Base-by-base conservation (phyloP, 1,140 invertebrate genomes). In the Drosophila aff. region DNA sequence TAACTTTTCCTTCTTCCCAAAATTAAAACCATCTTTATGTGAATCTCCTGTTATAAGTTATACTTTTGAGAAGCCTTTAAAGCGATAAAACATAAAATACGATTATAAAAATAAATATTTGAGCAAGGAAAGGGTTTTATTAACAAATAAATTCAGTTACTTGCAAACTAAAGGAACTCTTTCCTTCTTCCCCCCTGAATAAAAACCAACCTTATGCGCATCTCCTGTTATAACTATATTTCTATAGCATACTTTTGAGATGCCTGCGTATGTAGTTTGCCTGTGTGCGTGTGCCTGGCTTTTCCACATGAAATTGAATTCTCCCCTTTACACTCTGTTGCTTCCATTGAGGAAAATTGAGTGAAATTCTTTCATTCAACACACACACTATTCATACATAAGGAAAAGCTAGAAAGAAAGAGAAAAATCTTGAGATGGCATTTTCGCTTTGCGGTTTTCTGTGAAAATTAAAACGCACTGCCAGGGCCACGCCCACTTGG, bases 391-490 rank as follows among this genome's bases (percentile, higher is more conserved):
- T 44, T 71, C 74, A 64, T 61, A 63, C 52, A 10, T 0, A 16
- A 15, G 11, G 3, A 49, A n/a, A 4, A 7, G 13, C 36, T 18
- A 31, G 16, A 8, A 21, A 18, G 16, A 52, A 18, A 15, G 31
- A 33, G 46, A 31, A 33, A 53, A 75, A 55, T 75, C 81, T 60
- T 66, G 64, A 64, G 72, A 61, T 71, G 71, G 43, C 55, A 38
- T 67, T 83, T 65, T 83, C 28, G 72, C 16, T 52, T 52, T 73
- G 69, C 55, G 69, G 71, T 41, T 73, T 38, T 44, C 67, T 74
- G 67, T 50, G 53, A n/a, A 74, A 74, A 73, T 73, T 74, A 74
- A 73, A 74, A 73, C 68, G 71, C 69, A 46, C 47, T 73, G 53
- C 28, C 69, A 73, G 43, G 69, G 53, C 43, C 69, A 73, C 69